These are phyloP conservation scores for Desoria tigrina DNA, from an alignment of 2,888 invertebrate species.

Conservation along the genomic window DNA sequence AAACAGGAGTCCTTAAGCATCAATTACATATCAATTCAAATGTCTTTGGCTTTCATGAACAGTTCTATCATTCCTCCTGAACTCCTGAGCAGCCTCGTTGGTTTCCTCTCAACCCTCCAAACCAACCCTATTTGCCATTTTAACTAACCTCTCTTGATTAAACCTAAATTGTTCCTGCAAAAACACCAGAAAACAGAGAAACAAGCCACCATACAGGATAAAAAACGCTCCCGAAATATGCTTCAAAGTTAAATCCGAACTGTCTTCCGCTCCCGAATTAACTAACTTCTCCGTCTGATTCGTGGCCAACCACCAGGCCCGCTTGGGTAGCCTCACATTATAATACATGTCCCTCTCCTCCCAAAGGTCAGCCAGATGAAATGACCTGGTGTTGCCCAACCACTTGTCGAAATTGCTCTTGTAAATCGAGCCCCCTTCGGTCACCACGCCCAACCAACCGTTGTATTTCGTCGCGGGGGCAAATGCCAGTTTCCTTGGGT, in stretches of 20 bases:
- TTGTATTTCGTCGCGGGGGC: slow-evolving; percentile 34
- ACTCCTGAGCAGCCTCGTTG: too few relatives aligned
- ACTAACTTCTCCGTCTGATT: slow-evolving; percentile 32
- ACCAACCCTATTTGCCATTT: too few relatives aligned
- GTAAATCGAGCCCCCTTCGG: slow-evolving; percentile 28
- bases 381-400: slow-evolving; percentile 13
- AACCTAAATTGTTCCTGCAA: too few relatives aligned
- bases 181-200: background rate
- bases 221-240: slow-evolving; percentile 31
- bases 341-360: slow-evolving; percentile 28
- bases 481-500: slow-evolving; percentile 20
- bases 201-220: slow-evolving; percentile 13
- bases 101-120: too few relatives aligned
- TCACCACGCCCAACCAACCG: slow-evolving; percentile 13
- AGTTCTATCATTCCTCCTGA: too few relatives aligned
- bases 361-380: slow-evolving; percentile 24
- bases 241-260: slow-evolving; percentile 29
- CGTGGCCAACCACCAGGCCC: slow-evolving; percentile 30
- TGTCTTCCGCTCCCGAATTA: slow-evolving; percentile 9
- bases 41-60: too few relatives aligned
- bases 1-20: too few relatives aligned
- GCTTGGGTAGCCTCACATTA: slow-evolving; percentile 26
- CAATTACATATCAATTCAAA: too few relatives aligned
- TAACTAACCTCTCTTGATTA: too few relatives aligned
- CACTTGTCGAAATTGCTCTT: slow-evolving; percentile 24